Base-by-base conservation (phyloP, 2,888 invertebrate genomes). In the Xanthorhoe designata region DNA sequence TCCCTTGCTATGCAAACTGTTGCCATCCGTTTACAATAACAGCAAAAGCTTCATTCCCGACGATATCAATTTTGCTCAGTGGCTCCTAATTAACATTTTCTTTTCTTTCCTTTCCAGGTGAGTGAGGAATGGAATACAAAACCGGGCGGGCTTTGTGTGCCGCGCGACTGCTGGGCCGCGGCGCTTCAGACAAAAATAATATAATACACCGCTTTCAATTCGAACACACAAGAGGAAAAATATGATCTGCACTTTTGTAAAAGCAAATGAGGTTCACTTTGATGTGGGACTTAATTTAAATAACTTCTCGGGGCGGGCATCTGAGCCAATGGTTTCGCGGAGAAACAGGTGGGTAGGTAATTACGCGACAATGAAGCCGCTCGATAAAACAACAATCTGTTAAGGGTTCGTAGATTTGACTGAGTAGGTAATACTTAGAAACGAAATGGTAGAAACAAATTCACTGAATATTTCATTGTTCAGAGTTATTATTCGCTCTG, bases 71-170 rank as follows among this genome's bases (percentile, higher is more conserved):
- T 90, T 90, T 88, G 85, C 85, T 89, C 92, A 90, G 88, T 89
- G 87, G 84, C 87, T 92, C 87, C 92, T 93, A 92, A 93, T 93
- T 93, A 93, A 93, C 90, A 89, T 91, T 91, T 90, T 89, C 90
- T 90, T 92, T 92, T 92, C 91, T 92, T 91, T 91, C 85, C 84
- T 90, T 92, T 91, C 87, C 92, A 92, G 91, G 91, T 92, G 92
- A 93, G 92, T 92, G 90, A 89, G 83, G 85, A 83, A 84, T 80
- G 81, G 87, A 90, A 90, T 85, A 89, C 87, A 88, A 88, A 88
- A 86, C 86, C 82, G 79, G 74, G 80, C 82, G 80, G 82, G 88
- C 90, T 89, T 91, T 90, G 87, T 89, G 82, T 77, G 82, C 79
- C 80, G 82, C 80, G 81, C 79, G 82, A 57, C 68, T 68, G 61